Conservation (phyloP, 2,797 vertebrate genomes). For the Orestias chungarensis region DNA sequence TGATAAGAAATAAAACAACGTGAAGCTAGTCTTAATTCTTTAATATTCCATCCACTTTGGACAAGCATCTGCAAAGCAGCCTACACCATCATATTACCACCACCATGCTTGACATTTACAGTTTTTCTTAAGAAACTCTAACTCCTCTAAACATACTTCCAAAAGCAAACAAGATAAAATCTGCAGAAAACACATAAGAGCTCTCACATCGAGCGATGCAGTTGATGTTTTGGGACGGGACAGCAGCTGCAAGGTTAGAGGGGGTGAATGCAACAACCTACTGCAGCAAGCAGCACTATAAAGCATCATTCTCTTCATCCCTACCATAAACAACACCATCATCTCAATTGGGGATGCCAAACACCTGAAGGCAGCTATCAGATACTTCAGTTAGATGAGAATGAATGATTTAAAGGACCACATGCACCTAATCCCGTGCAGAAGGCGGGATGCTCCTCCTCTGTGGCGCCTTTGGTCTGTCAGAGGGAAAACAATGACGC, state of each 20-base stretch:
- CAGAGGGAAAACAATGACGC: constrained; percentile 68
- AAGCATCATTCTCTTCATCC: neutral
- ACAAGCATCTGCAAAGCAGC: neutral
- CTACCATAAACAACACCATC: constrained; percentile 12
- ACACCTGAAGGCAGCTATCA: neutral
- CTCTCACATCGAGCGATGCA: neutral
- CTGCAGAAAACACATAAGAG: neutral
- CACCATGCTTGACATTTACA: neutral
- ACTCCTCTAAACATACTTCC: neutral
- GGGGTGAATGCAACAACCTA: constrained; percentile 10
- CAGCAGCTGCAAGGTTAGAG: constrained; percentile 14
- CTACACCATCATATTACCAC: neutral
- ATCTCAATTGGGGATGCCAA: constrained; percentile 6
- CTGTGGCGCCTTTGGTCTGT: constrained; percentile 48
- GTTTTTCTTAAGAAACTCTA: neutral
- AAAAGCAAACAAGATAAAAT: neutral
- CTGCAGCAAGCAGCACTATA: constrained; percentile 9
- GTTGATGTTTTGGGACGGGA: constrained; percentile 12
- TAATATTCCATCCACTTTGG: neutral
- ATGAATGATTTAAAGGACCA: constrained; percentile 68
- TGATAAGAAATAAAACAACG: neutral
- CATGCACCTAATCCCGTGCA: constrained; percentile 69
- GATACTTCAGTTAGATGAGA: constrained; percentile 18
- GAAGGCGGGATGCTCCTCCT: constrained; percentile 58
- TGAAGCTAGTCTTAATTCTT: neutral